A percentile compares a stretch with the other conserved stretches of the same genome.
phyloP scores from a whole-genome alignment of 1,140 invertebrate species.

The Zeugodacus cucurbitae region DNA sequence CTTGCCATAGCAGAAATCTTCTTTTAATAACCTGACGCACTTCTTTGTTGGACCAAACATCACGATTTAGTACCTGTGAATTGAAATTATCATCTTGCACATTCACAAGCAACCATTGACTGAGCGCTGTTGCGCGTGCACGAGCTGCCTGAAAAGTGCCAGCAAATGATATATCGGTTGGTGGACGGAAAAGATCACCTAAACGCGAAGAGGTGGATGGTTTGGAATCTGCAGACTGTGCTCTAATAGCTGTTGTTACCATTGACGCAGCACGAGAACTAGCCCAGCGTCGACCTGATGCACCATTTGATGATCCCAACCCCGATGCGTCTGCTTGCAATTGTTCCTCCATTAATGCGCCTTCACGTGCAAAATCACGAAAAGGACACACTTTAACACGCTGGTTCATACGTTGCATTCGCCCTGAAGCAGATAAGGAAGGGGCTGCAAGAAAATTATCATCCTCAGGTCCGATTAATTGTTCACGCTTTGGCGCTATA shows the following conservation, averaged over 20 bases:
- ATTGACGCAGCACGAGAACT: slow-evolving; percentile 53
- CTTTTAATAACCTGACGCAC: slow-evolving; percentile 76
- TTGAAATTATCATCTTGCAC: slow-evolving; percentile 83
- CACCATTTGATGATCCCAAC: slow-evolving; percentile 11
- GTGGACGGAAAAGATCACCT: slow-evolving; percentile 81
- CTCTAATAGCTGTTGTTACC: slow-evolving; percentile 48
- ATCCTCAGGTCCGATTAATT: slow-evolving; percentile 61
- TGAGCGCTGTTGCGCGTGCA: slow-evolving; percentile 71
- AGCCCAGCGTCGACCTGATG: background rate
- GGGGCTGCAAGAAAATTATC: slow-evolving; percentile 60
- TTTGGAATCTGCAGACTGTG: background rate
- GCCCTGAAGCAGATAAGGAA: slow-evolving; percentile 43
- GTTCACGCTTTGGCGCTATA: slow-evolving; percentile 61
- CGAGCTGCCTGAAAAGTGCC: slow-evolving; percentile 76
- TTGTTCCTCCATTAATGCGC: slow-evolving; percentile 60
- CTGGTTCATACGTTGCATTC: slow-evolving; percentile 46
- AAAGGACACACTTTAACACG: slow-evolving; percentile 61
- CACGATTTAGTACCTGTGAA: slow-evolving; percentile 80
- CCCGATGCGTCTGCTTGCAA: slow-evolving; percentile 54
- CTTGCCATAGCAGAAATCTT: slow-evolving; percentile 86
- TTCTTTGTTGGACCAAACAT: slow-evolving; percentile 79
- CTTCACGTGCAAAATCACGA: slow-evolving; percentile 61
- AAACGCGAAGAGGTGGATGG: slow-evolving; percentile 67
- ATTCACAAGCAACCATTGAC: slow-evolving; percentile 83
- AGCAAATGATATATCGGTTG: slow-evolving; percentile 76